Evolutionary conservation across 2,888 invertebrate genomes (phyloP).

Genomic region (Synanthedon vespiformis): DNA sequence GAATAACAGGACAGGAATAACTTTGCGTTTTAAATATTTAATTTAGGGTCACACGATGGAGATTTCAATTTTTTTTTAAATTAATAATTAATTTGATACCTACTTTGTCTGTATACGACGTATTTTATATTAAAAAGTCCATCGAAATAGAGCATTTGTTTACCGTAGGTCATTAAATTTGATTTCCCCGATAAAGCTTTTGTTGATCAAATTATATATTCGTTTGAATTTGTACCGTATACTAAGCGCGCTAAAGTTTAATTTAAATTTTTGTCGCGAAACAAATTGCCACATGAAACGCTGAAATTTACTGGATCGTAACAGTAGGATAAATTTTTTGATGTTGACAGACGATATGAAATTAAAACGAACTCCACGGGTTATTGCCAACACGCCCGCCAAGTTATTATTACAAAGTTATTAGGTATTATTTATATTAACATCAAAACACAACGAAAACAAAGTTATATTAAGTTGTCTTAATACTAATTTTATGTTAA

Average conservation of each 20-base stretch:
- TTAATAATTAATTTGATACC: too few relatives aligned
- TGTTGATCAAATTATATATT: conserved; percentile 5
- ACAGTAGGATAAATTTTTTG: conserved; percentile 19
- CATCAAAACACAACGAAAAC: too few relatives aligned
- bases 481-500: too few relatives aligned
- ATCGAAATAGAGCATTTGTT: conserved; percentile 19
- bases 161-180: conserved; percentile 24
- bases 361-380: conserved; percentile 11
- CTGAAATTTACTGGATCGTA: conserved; percentile 18
- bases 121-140: conserved; percentile 7
- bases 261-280: conserved; percentile 6
- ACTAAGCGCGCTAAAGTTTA: conserved; percentile 5
- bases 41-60: too few relatives aligned
- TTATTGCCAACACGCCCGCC: conserved; percentile 4
- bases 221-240: conserved; percentile 10
- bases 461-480: too few relatives aligned
- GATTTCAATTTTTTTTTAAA: too few relatives aligned
- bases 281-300: conserved; percentile 16
- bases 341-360: conserved; percentile 20
- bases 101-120: background rate
- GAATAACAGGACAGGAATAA: too few relatives aligned
- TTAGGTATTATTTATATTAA: too few relatives aligned
- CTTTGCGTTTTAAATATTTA: too few relatives aligned
- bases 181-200: conserved; percentile 14
- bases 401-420: too few relatives aligned